Evolutionary conservation across 2,797 vertebrate species (phyloP).

Genomic region (Dromococcyx pavoninus): DNA sequence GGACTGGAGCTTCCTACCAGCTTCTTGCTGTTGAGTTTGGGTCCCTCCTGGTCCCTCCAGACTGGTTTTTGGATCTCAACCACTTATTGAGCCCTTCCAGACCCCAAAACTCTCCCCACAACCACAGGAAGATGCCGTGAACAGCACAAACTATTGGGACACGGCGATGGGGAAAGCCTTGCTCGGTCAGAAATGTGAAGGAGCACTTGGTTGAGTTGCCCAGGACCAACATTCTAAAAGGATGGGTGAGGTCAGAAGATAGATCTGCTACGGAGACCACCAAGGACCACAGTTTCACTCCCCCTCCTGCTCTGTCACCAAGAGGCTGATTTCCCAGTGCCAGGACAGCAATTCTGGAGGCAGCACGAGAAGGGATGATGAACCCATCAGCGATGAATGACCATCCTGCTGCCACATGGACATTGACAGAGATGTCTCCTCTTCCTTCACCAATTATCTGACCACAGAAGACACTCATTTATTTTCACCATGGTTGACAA

Average conservation of each 20-base stretch:
- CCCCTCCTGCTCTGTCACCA: not conserved
- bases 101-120: not conserved
- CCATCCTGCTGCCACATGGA: not conserved
- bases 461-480: not conserved
- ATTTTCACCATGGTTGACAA: not conserved
- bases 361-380: rapidly evolving
- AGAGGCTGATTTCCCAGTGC: too few species aligned
- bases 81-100: not conserved
- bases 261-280: rapidly evolving
- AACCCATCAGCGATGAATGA: too few species aligned
- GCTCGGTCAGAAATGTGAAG: not conserved
- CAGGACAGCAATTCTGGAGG: rapidly evolving
- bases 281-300: not conserved
- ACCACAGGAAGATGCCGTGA: rapidly evolving
- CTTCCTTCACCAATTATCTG: not conserved
- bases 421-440: not conserved
- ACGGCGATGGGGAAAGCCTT: not conserved
- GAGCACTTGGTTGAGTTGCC: rapidly evolving
- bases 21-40: not conserved
- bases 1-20: not conserved
- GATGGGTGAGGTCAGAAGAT: not conserved
- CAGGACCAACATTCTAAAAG: not conserved
- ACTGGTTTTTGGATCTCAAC: not conserved
- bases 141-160: not conserved
- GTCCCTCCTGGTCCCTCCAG: not conserved